Base-by-base conservation (phyloP, 2,113 vertebrate species). In the Spea bombifrons region DNA sequence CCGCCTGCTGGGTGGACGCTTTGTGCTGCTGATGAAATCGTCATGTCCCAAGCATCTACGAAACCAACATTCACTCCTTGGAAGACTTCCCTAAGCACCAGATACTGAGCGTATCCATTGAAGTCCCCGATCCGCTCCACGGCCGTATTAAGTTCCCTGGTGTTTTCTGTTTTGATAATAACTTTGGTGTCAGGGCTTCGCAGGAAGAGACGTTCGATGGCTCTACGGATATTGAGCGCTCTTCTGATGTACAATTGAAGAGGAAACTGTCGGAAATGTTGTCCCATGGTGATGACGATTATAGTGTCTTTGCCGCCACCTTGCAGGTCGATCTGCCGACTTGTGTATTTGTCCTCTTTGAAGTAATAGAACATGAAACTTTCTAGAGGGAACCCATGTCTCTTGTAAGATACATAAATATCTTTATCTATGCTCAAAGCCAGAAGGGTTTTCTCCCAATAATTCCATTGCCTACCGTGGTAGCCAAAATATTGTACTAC, bases 191-290 rank as follows among this genome's bases (percentile, higher is more conserved):
- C 30, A 2, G 30, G 30, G 30, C 30, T 30, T 30, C 30, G 30
- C 30, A 30, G 30, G 30, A 30, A 30, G 30, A 30, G 30, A 30
- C 30, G 30, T 30, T 30, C 30, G 2, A 30, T 30, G 30, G 30
- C 30, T 30, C 30, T 30, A 30, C 30, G 30, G 30, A 30, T 30
- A 30, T 30, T 30, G 30, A 30, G 30, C 30, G 17, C 67, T 48
- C 76, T 43, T 3, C 46, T 53, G 4, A 81, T 76, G 53, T 83
- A 85, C 17, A 76, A 0, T 2, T 49, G 47, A 1, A 68, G n/a
- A 47, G 82, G 82, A 16, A 88, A 86, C 4, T 82, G 66, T n/a
- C 73, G 70, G 77, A 86, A 83, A 75, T 76, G 80, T 48, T 82
- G 80, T 59, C 82, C 84, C 53, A 71, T 13, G 12, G 12, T 67